Evolutionary conservation across 2,888 invertebrate genomes (phyloP).

Genomic region (Scaptomyza flava): DNA sequence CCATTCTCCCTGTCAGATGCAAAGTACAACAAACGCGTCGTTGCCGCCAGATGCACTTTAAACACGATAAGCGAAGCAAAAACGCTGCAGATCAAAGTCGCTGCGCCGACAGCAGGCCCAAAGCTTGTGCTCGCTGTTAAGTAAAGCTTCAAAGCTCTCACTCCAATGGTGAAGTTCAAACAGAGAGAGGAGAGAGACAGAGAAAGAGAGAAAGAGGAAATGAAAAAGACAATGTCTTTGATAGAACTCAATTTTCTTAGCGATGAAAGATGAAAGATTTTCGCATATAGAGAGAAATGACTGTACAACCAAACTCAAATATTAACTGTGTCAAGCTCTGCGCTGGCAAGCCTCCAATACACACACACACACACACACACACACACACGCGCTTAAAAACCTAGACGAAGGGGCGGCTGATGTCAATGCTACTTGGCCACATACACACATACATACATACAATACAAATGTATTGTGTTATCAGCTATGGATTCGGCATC

Average conservation of each 20-base stretch:
- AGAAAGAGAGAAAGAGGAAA: not conserved
- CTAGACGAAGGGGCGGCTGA: not conserved
- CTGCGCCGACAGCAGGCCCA: constrained; percentile 15
- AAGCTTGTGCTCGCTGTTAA: not conserved
- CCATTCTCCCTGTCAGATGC: constrained; percentile 38
- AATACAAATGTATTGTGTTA: constrained; percentile 2
- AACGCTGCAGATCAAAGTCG: constrained; percentile 53
- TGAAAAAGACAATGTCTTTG: too few relatives aligned
- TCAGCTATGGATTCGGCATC: constrained; percentile 19
- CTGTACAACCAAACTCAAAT: constrained; percentile 1
- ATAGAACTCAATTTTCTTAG: not conserved
- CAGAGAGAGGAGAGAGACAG: not conserved
- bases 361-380: not conserved
- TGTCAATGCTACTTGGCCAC: too few relatives aligned
- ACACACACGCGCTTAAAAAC: not conserved
- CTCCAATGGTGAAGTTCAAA: not conserved
- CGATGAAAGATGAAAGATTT: too few relatives aligned
- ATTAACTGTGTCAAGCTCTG: constrained; percentile 55
- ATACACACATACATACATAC: not conserved
- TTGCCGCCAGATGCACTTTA: constrained; percentile 40
- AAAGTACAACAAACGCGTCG: constrained; percentile 56
- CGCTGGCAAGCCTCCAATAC: constrained; percentile 14
- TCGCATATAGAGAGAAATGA: too few relatives aligned
- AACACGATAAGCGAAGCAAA: constrained; percentile 34
- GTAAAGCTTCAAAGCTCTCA: constrained; percentile 24